Conservation (phyloP, 1,140 invertebrate genomes). For the Elymnias hypermnestra region DNA sequence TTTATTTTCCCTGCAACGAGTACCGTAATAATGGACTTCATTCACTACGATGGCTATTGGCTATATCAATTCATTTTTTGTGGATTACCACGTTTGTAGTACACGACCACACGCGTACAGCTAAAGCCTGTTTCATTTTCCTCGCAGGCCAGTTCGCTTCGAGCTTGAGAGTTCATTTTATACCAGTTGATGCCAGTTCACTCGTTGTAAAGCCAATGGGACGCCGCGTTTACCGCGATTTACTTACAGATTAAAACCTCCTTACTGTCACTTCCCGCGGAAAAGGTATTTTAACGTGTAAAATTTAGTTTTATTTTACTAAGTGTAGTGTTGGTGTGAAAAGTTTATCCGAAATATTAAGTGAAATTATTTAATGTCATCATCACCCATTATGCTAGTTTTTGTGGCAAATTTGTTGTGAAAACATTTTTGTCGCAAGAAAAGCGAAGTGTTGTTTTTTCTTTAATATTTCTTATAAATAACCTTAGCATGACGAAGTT, state of each 20-base stretch:
- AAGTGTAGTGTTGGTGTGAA: not conserved
- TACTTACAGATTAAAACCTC: conserved; percentile 36
- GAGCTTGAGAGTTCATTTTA: no score
- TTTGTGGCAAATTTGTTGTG: no score
- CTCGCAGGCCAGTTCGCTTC: conserved; percentile 11
- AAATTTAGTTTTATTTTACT: conserved; percentile 1
- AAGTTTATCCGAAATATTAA: no score
- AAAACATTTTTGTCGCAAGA: no score
- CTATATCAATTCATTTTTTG: conserved; percentile 8
- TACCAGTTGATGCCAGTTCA: no score
- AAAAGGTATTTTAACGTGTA: conserved; percentile 9
- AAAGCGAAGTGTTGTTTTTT: no score
- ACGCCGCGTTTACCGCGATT: conserved; percentile 47
- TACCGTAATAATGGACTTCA: conserved; percentile 6
- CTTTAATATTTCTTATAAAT: no score
- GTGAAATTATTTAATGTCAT: no score
- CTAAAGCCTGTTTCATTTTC: conserved; percentile 16
- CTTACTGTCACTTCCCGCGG: conserved; percentile 16
- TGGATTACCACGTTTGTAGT: conserved; percentile 8
- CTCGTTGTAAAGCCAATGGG: conserved; percentile 29
- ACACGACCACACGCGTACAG: conserved; percentile 10
- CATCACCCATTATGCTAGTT: no score
- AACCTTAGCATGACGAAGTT: no score
- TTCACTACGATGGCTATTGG: conserved; percentile 3
- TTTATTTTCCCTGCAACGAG: no score